Conservation (phyloP, 2,797 vertebrate genomes). For the Sardinella longiceps region DNA sequence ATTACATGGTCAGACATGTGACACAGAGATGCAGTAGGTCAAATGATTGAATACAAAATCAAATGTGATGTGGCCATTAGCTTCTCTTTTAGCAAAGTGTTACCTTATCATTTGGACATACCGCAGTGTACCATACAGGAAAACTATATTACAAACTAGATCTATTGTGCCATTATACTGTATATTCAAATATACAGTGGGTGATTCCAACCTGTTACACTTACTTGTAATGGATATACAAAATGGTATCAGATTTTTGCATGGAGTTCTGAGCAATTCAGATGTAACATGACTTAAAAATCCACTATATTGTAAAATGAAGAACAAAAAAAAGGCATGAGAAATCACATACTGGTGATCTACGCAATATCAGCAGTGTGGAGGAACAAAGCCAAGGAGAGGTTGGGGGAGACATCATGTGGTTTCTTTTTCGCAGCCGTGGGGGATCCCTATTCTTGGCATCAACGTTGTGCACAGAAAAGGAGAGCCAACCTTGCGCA, state of each 20-base stretch:
- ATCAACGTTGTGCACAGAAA: background rate
- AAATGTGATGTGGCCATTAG: too few species aligned
- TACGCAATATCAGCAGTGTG: background rate
- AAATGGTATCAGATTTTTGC: background rate
- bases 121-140: too few species aligned
- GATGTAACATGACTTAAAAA: background rate
- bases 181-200: too few species aligned
- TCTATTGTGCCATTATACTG: too few species aligned
- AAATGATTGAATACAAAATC: too few species aligned
- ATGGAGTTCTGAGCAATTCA: background rate
- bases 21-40: too few species aligned
- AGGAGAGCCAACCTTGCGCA: conserved; percentile 13
- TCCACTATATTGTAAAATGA: background rate
- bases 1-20: too few species aligned
- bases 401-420: conserved; percentile 4
- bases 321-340: background rate
- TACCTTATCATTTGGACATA: background rate
- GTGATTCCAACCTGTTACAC: too few species aligned
- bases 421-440: background rate
- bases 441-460: conserved; percentile 24
- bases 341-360: background rate
- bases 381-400: conserved; percentile 14
- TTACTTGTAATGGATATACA: too few species aligned
- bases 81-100: too few species aligned
- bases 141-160: too few species aligned